phyloP scores from a whole-genome alignment of 2,797 vertebrate genomes.

The Smutsia temminckii region DNA sequence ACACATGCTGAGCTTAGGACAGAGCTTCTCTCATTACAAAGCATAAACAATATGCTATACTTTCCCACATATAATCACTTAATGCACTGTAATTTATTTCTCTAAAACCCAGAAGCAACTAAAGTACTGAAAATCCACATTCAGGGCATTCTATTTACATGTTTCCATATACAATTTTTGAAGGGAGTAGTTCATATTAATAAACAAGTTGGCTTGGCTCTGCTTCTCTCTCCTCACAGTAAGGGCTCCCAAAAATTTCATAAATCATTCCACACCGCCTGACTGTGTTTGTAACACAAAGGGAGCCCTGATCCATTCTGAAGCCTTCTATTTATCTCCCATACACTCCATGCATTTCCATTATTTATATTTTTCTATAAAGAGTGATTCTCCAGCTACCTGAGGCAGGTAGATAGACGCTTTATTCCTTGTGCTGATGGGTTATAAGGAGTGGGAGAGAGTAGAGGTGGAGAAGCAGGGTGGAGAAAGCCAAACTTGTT shows the following conservation, averaged over 20 bases:
- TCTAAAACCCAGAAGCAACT: neutral
- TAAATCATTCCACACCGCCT: conserved; percentile 4
- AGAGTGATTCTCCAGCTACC: conserved; percentile 2
- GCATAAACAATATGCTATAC: neutral
- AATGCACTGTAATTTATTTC: neutral
- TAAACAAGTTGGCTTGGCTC: neutral
- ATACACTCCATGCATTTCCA: neutral
- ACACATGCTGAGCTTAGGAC: neutral
- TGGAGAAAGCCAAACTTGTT: neutral
- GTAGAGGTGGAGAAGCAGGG: neutral
- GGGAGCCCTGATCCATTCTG: neutral
- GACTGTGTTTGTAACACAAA: conserved; percentile 2
- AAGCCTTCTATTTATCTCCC: neutral
- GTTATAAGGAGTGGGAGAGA: neutral
- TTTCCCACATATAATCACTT: neutral
- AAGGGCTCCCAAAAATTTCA: neutral
- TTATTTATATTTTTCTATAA: neutral
- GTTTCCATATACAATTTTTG: neutral
- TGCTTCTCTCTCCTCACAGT: neutral
- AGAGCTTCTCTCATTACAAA: neutral
- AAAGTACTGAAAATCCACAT: neutral
- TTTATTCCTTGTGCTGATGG: neutral
- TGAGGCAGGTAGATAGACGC: neutral
- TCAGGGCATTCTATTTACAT: neutral
- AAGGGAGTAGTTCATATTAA: conserved; percentile 8